These are phyloP conservation scores for Drosophila algonquin DNA, from an alignment of 2,888 invertebrate genomes.

Conservation along the genomic window DNA sequence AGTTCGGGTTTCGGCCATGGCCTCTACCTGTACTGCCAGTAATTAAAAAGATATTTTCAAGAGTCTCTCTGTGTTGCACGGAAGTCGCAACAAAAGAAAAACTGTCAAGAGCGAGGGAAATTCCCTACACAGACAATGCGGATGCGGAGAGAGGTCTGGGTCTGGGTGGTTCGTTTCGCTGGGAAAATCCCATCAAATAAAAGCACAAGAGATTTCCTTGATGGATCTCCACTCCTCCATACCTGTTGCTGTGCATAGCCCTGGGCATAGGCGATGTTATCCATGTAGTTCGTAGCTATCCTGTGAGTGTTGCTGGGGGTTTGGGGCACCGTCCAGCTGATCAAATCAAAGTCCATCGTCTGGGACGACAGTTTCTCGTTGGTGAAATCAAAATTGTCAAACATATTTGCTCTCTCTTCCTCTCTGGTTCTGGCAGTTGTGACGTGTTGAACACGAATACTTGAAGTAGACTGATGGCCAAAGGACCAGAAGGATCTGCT, in stretches of 20 bases:
- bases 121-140: conserved; percentile 34
- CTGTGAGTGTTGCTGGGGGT: background rate
- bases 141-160: conserved; percentile 4
- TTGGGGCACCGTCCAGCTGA: conserved; percentile 55
- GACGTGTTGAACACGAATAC: conserved; percentile 63
- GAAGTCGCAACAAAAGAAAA: conserved; percentile 33
- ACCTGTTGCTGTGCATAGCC: conserved; percentile 42
- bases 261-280: conserved; percentile 34
- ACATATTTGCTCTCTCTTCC: conserved; percentile 47
- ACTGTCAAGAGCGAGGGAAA: conserved; percentile 32
- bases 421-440: background rate
- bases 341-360: conserved; percentile 73
- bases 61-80: conserved; percentile 32
- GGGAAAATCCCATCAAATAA: conserved; percentile 9
- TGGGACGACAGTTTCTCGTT: conserved; percentile 65
- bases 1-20: background rate
- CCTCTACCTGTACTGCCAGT: background rate
- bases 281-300: conserved; percentile 23
- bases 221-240: conserved; percentile 1
- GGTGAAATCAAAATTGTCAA: conserved; percentile 62
- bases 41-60: conserved; percentile 37
- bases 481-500: conserved; percentile 1
- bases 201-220: too few relatives aligned
- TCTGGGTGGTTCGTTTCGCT: conserved; percentile 3
- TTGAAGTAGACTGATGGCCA: conserved; percentile 61